These are phyloP conservation scores for Drosophila rhopaloa DNA, from an alignment of 1,140 invertebrate genomes.

Conservation along the genomic window DNA sequence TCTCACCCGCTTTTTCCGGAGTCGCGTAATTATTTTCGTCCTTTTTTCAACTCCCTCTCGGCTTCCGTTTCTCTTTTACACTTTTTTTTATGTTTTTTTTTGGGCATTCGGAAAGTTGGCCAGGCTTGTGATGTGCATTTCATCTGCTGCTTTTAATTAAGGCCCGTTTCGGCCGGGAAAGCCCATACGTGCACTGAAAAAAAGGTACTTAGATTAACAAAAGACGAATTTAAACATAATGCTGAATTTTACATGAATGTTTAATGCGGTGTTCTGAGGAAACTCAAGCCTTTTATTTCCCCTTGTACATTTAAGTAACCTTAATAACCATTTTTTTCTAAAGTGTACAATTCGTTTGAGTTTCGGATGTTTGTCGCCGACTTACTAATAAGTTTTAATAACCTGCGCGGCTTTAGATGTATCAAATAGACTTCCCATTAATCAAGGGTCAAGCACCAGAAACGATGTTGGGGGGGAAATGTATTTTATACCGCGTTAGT, in stretches of 20 bases:
- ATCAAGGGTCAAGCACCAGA: constrained; percentile 3
- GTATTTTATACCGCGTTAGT: neutral
- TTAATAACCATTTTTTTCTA: too few relatives aligned
- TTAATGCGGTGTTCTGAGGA: too few relatives aligned
- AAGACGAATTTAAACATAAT: too few relatives aligned
- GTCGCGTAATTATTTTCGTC: constrained; percentile 37
- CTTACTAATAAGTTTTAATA: constrained; percentile 59
- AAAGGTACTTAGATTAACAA: too few relatives aligned
- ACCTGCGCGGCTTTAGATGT: constrained; percentile 28
- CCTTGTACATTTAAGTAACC: too few relatives aligned
- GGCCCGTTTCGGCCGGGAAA: constrained; percentile 10
- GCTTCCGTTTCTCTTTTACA: neutral
- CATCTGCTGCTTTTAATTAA: constrained; percentile 44
- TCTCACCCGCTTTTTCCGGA: constrained; percentile 15
- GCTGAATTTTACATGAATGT: too few relatives aligned
- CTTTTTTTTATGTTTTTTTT: constrained; percentile 8
- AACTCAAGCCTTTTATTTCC: too few relatives aligned
- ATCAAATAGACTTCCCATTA: constrained; percentile 24
- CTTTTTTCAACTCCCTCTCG: constrained; percentile 11
- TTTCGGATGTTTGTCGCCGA: constrained; percentile 22
- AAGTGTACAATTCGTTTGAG: constrained; percentile 2
- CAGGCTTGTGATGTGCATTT: constrained; percentile 40
- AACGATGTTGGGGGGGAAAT: neutral
- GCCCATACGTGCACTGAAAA: neutral
- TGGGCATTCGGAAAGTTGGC: constrained; percentile 8